Conservation (phyloP, 2,888 invertebrate species). For the Biston betularia region DNA sequence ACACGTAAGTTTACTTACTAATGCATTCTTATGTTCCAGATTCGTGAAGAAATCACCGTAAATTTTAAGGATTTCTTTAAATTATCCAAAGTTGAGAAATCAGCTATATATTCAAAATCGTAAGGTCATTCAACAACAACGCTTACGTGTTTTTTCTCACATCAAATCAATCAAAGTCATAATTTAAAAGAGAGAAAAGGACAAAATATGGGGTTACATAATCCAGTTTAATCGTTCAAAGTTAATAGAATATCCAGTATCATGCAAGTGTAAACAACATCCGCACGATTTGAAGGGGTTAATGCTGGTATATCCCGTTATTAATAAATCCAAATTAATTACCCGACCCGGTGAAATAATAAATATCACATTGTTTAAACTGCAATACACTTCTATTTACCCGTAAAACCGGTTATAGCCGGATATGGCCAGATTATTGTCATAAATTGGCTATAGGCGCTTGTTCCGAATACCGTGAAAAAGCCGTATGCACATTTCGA, state of each 20-base stretch:
- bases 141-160: background rate
- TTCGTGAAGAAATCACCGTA: background rate
- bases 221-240: background rate
- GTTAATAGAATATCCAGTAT: background rate
- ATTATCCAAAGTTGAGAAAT: background rate
- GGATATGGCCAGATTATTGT: conserved; percentile 77
- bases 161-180: background rate
- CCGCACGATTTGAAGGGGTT: conserved; percentile 36
- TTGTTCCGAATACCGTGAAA: conserved; percentile 18
- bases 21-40: conserved; percentile 69
- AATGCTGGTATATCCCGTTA: conserved; percentile 34
- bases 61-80: background rate
- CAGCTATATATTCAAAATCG: background rate
- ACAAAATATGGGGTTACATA: background rate
- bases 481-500: conserved; percentile 66
- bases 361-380: conserved; percentile 67
- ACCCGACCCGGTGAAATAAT: conserved; percentile 59
- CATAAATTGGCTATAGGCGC: conserved; percentile 66
- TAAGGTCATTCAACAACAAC: conserved; percentile 28
- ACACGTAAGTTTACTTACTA: conserved; percentile 75
- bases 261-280: conserved; percentile 12
- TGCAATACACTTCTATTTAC: conserved; percentile 66
- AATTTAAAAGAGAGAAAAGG: background rate
- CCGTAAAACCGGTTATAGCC: conserved; percentile 66
- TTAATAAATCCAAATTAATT: conserved; percentile 63